Base-by-base conservation (phyloP, 2,888 invertebrate genomes). In the Volucella bombylans region DNA sequence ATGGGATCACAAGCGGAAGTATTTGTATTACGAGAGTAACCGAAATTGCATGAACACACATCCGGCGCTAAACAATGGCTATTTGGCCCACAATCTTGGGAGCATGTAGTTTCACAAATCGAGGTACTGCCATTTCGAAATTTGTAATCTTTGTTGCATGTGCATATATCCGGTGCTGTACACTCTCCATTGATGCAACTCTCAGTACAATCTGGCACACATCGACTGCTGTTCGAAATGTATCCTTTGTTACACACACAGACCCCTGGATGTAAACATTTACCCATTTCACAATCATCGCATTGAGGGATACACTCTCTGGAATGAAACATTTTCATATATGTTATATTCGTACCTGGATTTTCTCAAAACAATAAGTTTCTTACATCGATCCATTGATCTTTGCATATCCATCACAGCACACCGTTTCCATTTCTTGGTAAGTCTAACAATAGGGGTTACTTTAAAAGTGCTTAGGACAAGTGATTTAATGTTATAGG, bases 21-120 rank as follows among this genome's bases (percentile, higher is more conserved):
- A 2, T 72, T 87, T 41, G 88, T 88, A 45, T 87, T 87, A 14
- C 87, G 87, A n/a, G 79, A 62, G 45, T 90, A 91, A 52, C 94
- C 94, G 2, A 90, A 87, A 14, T 92, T 90, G 87, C 95, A 95
- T 10, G 90, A 91, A 88, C 95, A 95, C 0, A 92, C 90, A 67
- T 93, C 92, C 0, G 94, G 93, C 1, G 91, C 92, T 3, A 93
- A 92, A 88, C 95, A 95, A 43, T 92, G 88, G 0, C 92, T 92
- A 80, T 93, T 91, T 1, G 86, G 82, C 0, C 72, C 85, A 85
- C 93, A 93, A 8, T 88, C 87, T 1, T 88, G 82, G 8, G 86
- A 62, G 87, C 93, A 93, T 1, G 87, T 71, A 0, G 92, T 90
- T 45, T 89, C 87, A 79, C 93, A 93, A 0, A 88, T 87, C 0